Evolutionary conservation across 35 echinoderm and acorn worm genomes (phyloP).

Genomic region (Ophioderma brevispina): DNA sequence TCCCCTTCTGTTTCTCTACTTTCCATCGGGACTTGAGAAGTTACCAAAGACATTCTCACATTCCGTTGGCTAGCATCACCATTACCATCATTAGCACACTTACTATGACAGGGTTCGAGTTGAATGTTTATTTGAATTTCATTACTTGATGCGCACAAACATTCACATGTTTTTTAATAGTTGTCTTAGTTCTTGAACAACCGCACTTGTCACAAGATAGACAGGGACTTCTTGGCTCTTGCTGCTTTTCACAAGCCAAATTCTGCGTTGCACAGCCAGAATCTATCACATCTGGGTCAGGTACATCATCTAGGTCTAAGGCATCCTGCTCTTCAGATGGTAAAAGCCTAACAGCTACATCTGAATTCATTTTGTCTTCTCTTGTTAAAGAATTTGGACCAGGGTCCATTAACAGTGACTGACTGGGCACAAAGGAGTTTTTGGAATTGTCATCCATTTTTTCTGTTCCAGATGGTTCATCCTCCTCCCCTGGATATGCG

Average conservation of each 20-base stretch:
- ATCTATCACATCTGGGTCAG: too few relatives aligned
- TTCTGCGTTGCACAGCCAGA: too few relatives aligned
- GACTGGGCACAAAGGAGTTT: not conserved
- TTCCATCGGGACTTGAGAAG: too few relatives aligned
- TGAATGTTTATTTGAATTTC: conserved; percentile 20
- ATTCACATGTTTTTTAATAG: not conserved
- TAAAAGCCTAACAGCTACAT: too few relatives aligned
- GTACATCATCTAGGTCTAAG: too few relatives aligned
- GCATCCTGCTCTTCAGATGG: too few relatives aligned
- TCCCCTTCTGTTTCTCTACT: too few relatives aligned
- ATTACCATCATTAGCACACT: not conserved
- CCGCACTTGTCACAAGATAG: too few relatives aligned
- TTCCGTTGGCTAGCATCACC: not conserved
- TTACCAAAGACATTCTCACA: too few relatives aligned
- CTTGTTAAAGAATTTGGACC: not conserved
- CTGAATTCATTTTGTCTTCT: too few relatives aligned
- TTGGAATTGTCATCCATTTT: not conserved
- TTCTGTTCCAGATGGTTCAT: not conserved
- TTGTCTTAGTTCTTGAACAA: not conserved
- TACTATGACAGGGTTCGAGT: not conserved
- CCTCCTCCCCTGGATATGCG: not conserved
- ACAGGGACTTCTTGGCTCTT: too few relatives aligned
- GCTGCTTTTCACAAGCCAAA: too few relatives aligned
- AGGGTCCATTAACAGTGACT: not conserved
- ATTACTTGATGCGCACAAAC: not conserved